Evolutionary conservation across 2,113 vertebrate species (phyloP).

Genomic region (Alethe castanea): DNA sequence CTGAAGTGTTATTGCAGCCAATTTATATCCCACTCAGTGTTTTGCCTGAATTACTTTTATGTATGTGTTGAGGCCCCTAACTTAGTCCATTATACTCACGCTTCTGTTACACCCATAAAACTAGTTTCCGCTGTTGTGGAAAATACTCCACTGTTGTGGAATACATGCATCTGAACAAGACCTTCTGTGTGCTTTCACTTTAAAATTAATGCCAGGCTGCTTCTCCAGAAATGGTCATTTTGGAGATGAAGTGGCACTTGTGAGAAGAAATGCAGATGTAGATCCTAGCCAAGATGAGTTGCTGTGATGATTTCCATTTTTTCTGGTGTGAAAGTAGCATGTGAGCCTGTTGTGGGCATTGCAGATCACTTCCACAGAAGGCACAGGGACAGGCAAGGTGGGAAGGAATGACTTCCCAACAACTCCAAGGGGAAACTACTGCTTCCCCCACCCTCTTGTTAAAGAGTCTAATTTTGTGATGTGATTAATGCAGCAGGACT

Average conservation of each 20-base stretch:
- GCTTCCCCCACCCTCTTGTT: accelerated
- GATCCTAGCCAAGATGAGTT: not conserved
- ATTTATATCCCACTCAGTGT: not conserved
- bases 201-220: not conserved
- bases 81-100: not conserved
- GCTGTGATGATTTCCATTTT: not conserved
- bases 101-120: not conserved
- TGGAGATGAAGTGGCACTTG: not conserved
- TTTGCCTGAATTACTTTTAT: not conserved
- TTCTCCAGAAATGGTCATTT: not conserved
- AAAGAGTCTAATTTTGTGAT: not conserved
- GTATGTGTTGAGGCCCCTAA: not conserved
- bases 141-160: not conserved
- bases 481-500: not conserved
- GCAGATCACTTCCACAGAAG: accelerated
- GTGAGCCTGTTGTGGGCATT: not conserved
- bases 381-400: not conserved
- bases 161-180: not conserved
- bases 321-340: not conserved
- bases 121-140: not conserved
- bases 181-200: not conserved
- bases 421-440: not conserved
- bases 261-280: not conserved
- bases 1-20: not conserved
- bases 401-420: not conserved